Evolutionary conservation across 2,113 vertebrate species (phyloP), one percentile per base, ranked within the genome.

Genomic region (Pagrus major): DNA sequence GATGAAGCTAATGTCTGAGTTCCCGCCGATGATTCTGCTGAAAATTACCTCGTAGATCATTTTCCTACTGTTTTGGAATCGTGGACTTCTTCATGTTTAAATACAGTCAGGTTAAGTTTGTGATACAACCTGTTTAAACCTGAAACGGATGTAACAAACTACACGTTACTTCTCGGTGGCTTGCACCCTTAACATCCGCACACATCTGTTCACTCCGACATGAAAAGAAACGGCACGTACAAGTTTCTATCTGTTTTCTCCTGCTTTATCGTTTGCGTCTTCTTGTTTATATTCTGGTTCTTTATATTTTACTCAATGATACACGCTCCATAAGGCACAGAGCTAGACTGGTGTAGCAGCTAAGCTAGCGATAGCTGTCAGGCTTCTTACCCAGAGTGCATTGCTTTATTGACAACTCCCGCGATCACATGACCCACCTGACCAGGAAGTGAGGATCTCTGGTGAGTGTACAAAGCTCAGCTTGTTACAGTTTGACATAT

Each of bases 221-320:
- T 95, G 94, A 95, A 93, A 91, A 91, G 92, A 76, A 94, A 81
- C 84, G 87, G 93, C 33, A 78, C 90, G 0, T 95, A 95, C 61
- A 92, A 51, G 63, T 92, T 95, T 65, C 56, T 96, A 29, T 94
- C 95, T 0, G 94, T 96, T 1, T 93, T 95, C 59, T 95, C 94
- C 0, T 95, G 90, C 65, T 82, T 96, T 15, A 3, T 92, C 14
- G 91, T 95, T 23, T 90, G 86, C 27, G 81, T 27, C 1, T 95
- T 94, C 31, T 56, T 96, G 44, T 78, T 94, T 42, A 9, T 92
- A 14, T 95, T 96, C 73, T 95, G 92, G 92, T 91, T 88, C 56
- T 91, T 94, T 44, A 70, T 94, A n/a, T 93, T 95, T 89, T 94
- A 95, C 47, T 94, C 94, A 3, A 80, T 95, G 86, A 1, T 92